Evolutionary conservation across 2,888 invertebrate species (phyloP).

Genomic region (Salpingus planirostris): DNA sequence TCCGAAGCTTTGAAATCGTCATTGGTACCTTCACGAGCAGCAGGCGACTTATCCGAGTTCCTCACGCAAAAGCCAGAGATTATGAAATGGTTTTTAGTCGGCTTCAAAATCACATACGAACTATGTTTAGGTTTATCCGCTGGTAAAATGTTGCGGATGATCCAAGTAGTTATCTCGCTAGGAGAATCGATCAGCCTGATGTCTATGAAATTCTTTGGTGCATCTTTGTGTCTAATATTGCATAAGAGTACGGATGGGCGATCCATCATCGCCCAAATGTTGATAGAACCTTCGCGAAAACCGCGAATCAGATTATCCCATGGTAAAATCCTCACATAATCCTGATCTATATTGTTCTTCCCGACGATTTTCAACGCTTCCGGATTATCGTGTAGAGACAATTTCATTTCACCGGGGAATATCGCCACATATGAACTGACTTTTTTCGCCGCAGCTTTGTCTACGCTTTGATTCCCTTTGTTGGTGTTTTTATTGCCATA

Average conservation of each 20-base stretch:
- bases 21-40: background rate
- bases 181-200: conserved; percentile 8
- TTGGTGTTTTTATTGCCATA: too few species aligned
- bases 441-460: conserved; percentile 2
- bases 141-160: conserved; percentile 26
- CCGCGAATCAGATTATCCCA: conserved; percentile 25
- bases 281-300: conserved; percentile 20
- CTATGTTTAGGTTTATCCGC: conserved; percentile 18
- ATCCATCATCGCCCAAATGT: conserved; percentile 26
- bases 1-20: background rate
- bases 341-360: conserved; percentile 8
- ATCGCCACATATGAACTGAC: background rate
- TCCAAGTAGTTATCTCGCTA: conserved; percentile 32
- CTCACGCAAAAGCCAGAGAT: conserved; percentile 35
- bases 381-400: conserved; percentile 12
- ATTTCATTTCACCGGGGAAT: conserved; percentile 17
- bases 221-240: too few species aligned
- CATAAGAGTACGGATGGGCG: conserved; percentile 18
- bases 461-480: conserved; percentile 19
- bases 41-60: conserved; percentile 13
- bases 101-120: conserved; percentile 29
- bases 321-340: conserved; percentile 25
- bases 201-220: too few species aligned
- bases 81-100: conserved; percentile 27
- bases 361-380: conserved; percentile 15